Percentiles rank a stretch among this genome's conserved stretches.
Conservation (phyloP, 2,888 invertebrate species). For the Heliconius aoede region DNA sequence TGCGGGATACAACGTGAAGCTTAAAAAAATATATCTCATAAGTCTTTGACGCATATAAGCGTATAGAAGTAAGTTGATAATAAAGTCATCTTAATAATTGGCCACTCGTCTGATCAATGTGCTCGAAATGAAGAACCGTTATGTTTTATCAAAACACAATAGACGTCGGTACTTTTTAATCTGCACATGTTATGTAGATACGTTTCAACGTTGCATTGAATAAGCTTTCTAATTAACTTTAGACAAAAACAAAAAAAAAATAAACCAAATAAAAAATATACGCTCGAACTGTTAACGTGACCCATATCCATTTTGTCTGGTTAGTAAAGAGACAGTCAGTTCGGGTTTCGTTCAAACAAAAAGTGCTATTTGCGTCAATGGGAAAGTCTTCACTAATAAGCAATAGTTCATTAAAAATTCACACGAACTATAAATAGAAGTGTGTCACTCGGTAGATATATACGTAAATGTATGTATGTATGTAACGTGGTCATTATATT, state of each 20-base stretch:
- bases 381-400: background rate
- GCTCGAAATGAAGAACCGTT: slow-evolving; percentile 15
- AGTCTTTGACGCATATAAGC: background rate
- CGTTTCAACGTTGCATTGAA: background rate
- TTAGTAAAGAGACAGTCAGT: background rate
- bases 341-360: background rate
- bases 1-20: background rate
- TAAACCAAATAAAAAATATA: background rate
- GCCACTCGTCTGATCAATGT: background rate
- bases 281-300: background rate
- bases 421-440: slow-evolving; percentile 1
- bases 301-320: background rate
- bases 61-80: background rate
- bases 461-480: background rate
- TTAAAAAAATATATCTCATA: background rate
- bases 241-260: slow-evolving; percentile 16
- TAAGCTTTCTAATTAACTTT: slow-evolving; percentile 12
- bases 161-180: background rate
- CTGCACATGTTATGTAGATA: slow-evolving; percentile 3
- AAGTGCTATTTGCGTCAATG: background rate
- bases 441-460: background rate
- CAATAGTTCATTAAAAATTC: slow-evolving; percentile 10
- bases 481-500: background rate
- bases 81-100: slow-evolving; percentile 19
- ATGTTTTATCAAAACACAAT: slow-evolving; percentile 11